Evolutionary conservation across 2,888 invertebrate species (phyloP), one percentile per base, ranked within the genome.

Genomic region (Andrena trimmerana): DNA sequence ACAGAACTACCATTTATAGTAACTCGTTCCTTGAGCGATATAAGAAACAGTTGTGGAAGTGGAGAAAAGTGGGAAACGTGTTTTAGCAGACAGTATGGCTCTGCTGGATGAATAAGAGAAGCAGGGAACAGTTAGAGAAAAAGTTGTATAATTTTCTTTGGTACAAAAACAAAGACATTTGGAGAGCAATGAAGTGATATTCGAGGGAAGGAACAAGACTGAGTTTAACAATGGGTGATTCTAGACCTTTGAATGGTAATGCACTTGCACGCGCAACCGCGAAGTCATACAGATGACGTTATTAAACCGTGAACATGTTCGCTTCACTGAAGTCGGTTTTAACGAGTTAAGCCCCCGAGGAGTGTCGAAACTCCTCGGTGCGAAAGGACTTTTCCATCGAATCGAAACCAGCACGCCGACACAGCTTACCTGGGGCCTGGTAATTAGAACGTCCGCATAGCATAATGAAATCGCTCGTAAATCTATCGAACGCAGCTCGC

Each of bases 401-500:
- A 67, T 62, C 33, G 42, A 63, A n/a, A 57, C 16, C 65, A 27
- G 29, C 42, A 4, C 13, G 24, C 65, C 24, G n/a, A 31, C 65
- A 60, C 50, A 29, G 42, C 20, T 70, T n/a, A 54, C 73, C 63
- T 67, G 42, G 72, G 57, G 50, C 36, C 59, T 16, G 42, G 69
- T 87, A 86, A 89, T 88, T 87, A 87, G 84, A 86, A 83, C 68
- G 79, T 80, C 63, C 79, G 70, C 71, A 73, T 70, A 77, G 75
- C 80, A 67, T 72, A 84, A 84, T 67, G 71, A 80, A 87, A 86
- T 84, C 69, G 80, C 66, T 87, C 83, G 79, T 89, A 87, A 90
- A 86, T 90, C 81, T 81, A 83, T 86, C 83, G 69, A 74, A 76
- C 81, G 79, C 74, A 67, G 62, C 52, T 50, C 57, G 16, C 63